Base-by-base conservation (phyloP, 2,888 invertebrate genomes). In the Eustalomyia histrio region DNA sequence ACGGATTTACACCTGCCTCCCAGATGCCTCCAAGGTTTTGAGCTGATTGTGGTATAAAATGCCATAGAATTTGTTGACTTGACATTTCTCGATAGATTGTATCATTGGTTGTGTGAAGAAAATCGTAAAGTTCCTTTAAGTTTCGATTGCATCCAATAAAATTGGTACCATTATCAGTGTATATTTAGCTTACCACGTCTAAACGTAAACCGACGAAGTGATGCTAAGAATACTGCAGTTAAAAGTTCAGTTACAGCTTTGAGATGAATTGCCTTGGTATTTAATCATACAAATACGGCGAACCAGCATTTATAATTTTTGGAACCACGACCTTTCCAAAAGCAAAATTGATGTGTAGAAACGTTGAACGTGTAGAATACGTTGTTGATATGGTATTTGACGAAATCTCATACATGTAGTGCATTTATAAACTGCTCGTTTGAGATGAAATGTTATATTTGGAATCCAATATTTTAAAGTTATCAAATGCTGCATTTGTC, bases 1-100 rank as follows among this genome's bases (percentile, higher is more conserved):
- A 85, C 79, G 0, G 85, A 85, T 60, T 88, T 87, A 90, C 87
- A 4, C 85, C 86, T 1, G 87, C 85, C 74, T 90, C 88, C 86
- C 88, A 89, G 4, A 88, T 64, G 1, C 88, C 88, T 2, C 89
- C 87, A 55, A n/a, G n/a, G n/a, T n/a, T n/a, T n/a, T n/a, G n/a
- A n/a, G n/a, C n/a, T n/a, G n/a, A n/a, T n/a, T n/a, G 86, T 5
- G 88, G 88, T 17, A 84, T 87, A 63, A 89, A 90, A 39, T 87
- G 83, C 88, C 88, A 90, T 8, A 76, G 63, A 4, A 84, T 83
- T 12, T 78, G 60, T 5, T 76, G 58, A 4, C 57, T 58, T 1
- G 73, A 58, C 29, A 82, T 12, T 52, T 78, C 79, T 6, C 65
- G 63, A 14, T 47, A 16, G 6, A 80, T 72, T 14, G 39, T 57